Conservation (phyloP, 2,888 invertebrate species). For the Steinernema hermaphroditum region DNA sequence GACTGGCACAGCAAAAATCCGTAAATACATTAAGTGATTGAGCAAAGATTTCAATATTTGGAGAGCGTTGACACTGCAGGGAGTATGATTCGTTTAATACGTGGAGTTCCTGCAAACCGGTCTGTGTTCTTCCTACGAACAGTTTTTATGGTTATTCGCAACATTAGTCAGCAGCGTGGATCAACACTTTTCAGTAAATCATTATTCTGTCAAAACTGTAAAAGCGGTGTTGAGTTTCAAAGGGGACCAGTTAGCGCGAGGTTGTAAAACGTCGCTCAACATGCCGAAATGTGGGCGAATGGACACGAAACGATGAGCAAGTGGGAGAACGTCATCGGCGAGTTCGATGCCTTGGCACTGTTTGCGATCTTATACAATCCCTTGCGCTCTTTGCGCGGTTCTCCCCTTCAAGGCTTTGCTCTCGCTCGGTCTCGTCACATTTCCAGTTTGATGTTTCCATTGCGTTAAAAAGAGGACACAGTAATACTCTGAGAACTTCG, state of each 20-base stretch:
- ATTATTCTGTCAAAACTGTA: neutral
- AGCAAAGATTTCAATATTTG: neutral
- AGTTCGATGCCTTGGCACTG: slow-evolving; percentile 11
- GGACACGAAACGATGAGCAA: neutral
- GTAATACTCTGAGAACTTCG: neutral
- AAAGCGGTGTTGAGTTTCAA: neutral
- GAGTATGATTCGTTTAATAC: neutral
- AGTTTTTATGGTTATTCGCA: neutral
- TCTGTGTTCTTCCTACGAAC: neutral
- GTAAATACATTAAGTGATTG: neutral
- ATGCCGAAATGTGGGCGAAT: slow-evolving; percentile 1
- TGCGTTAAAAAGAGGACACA: neutral
- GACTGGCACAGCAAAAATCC: neutral
- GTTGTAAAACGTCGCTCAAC: too few species aligned
- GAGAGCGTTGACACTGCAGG: neutral
- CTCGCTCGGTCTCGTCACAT: neutral
- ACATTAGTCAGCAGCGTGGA: neutral
- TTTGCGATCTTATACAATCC: slow-evolving; percentile 22
- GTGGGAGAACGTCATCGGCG: slow-evolving; percentile 1
- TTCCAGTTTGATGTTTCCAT: slow-evolving; percentile 5
- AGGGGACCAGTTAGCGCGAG: neutral
- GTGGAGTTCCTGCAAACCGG: neutral
- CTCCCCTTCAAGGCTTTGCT: slow-evolving; percentile 19
- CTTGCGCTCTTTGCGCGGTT: neutral
- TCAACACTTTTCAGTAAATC: neutral